Evolutionary conservation across 2,888 invertebrate species (phyloP).

Genomic region (Sesamia inferens): DNA sequence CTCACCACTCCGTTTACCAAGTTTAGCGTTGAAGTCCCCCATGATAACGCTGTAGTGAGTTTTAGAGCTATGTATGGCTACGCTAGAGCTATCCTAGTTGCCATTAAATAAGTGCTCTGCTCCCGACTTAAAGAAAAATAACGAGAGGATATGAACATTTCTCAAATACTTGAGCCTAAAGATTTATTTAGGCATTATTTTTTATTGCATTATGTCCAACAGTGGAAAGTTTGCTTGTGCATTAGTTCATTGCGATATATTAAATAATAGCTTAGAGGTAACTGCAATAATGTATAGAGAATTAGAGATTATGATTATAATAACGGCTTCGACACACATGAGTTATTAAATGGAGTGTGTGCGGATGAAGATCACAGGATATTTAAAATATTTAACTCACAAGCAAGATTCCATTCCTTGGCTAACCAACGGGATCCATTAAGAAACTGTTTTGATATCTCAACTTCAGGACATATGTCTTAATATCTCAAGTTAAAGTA

Average conservation of each 20-base stretch:
- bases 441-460: no score
- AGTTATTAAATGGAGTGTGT: constrained; percentile 18
- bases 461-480: no score
- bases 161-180: constrained; percentile 39
- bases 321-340: constrained; percentile 20
- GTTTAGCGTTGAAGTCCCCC: no score
- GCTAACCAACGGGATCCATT: no score
- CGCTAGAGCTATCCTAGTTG: no score
- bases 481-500: no score
- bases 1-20: no score
- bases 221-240: constrained; percentile 35
- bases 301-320: constrained; percentile 56
- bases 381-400: no score
- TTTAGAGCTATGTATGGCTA: no score
- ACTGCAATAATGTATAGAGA: constrained; percentile 53
- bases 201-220: constrained; percentile 52
- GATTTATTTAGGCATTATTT: constrained; percentile 57
- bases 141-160: constrained; percentile 45
- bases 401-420: no score
- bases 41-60: no score
- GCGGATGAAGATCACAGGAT: no score
- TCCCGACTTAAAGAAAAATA: constrained; percentile 48
- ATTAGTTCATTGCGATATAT: constrained; percentile 42
- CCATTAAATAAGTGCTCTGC: constrained; percentile 30
- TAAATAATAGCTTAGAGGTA: constrained; percentile 52